Percentiles rank a stretch among this genome's conserved stretches.
Conservation (phyloP, 2,888 invertebrate genomes). For the Anarsia innoxiella region DNA sequence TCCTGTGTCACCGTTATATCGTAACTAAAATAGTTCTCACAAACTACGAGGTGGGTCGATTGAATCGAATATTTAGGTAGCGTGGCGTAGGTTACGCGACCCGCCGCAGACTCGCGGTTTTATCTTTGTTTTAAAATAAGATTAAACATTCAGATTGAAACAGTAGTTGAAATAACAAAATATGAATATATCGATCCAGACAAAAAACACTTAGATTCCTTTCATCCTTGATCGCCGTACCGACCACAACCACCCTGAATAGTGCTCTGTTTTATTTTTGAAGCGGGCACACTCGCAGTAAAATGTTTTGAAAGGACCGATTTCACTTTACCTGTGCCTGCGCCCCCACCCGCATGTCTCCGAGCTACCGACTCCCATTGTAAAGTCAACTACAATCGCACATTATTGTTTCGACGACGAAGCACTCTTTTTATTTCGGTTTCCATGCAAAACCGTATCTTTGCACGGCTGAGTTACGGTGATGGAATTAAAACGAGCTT, state of each 20-base stretch:
- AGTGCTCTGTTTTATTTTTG: constrained; percentile 61
- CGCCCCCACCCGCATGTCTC: constrained; percentile 54
- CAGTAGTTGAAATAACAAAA: not conserved
- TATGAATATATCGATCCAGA: not conserved
- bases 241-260: constrained; percentile 38
- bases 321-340: constrained; percentile 61
- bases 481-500: constrained; percentile 66
- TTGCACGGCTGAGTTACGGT: constrained; percentile 58
- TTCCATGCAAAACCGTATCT: constrained; percentile 60
- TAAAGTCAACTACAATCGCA: constrained; percentile 66
- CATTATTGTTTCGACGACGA: constrained; percentile 66
- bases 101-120: constrained; percentile 22
- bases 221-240: constrained; percentile 1
- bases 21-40: constrained; percentile 55
- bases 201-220: not conserved
- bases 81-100: constrained; percentile 25
- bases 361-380: constrained; percentile 47
- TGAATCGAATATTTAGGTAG: constrained; percentile 54
- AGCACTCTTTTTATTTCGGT: constrained; percentile 60
- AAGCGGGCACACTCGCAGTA: constrained; percentile 48
- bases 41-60: constrained; percentile 46
- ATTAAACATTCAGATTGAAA: not conserved
- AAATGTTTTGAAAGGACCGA: constrained; percentile 74
- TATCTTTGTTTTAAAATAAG: not conserved
- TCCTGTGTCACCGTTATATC: constrained; percentile 35